Conservation (phyloP, 2,888 invertebrate genomes). For the Buathra laborator region DNA sequence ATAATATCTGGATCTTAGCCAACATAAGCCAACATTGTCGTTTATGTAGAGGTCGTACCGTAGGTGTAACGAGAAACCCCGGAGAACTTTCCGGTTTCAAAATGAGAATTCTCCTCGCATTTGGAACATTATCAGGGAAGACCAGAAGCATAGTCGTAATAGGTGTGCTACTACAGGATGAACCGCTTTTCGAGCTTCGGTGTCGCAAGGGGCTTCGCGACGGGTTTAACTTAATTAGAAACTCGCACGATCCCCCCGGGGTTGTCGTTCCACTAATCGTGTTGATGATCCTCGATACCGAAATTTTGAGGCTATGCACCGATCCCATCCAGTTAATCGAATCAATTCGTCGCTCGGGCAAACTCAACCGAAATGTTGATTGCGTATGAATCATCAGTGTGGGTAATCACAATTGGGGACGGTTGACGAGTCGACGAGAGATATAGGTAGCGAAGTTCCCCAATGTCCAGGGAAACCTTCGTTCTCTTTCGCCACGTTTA, state of each 20-base stretch:
- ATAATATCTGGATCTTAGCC: constrained; percentile 24
- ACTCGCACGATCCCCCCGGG: constrained; percentile 44
- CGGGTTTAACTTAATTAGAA: constrained; percentile 67
- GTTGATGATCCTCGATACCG: constrained; percentile 56
- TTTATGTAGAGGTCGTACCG: constrained; percentile 28
- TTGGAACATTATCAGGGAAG: constrained; percentile 18
- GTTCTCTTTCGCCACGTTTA: constrained; percentile 8
- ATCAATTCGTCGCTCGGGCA: constrained; percentile 50
- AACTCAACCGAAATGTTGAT: constrained; percentile 32
- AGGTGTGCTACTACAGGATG: constrained; percentile 43
- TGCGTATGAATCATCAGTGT: constrained; percentile 6
- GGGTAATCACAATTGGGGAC: neutral
- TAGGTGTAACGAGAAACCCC: constrained; percentile 50
- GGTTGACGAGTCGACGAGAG: neutral
- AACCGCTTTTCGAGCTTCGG: constrained; percentile 37
- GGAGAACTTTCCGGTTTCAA: constrained; percentile 43
- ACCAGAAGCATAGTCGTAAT: constrained; percentile 52
- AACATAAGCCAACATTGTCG: constrained; percentile 22
- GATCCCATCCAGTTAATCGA: constrained; percentile 56
- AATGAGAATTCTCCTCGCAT: constrained; percentile 56
- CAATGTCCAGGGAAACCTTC: neutral
- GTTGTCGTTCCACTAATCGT: constrained; percentile 36
- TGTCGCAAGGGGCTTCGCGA: constrained; percentile 46
- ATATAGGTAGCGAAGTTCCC: neutral
- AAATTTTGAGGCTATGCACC: constrained; percentile 53